Evolutionary conservation across 2,113 vertebrate genomes (phyloP).

Genomic region (Madoqua kirkii): DNA sequence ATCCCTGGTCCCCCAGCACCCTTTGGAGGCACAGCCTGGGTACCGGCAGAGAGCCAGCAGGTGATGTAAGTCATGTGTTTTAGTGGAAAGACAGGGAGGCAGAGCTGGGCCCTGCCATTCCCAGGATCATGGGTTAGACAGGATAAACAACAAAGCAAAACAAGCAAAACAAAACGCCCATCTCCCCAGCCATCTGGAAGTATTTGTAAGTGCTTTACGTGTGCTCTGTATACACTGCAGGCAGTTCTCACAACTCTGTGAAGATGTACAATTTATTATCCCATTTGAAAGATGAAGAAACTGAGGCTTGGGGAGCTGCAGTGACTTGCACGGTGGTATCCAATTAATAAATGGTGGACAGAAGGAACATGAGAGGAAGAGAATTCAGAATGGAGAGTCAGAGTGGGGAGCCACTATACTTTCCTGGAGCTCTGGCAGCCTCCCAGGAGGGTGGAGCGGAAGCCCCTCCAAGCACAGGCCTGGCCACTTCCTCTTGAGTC

Average conservation of each 20-base stretch:
- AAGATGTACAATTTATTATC: not conserved
- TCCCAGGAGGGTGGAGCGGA: not conserved
- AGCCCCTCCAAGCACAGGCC: not conserved
- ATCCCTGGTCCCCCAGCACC: not conserved
- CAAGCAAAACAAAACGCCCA: not conserved
- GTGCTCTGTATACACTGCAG: not conserved
- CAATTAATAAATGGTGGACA: too few species aligned
- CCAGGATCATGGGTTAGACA: constrained; percentile 9
- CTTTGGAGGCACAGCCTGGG: not conserved
- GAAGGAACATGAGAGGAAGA: not conserved
- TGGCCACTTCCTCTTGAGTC: not conserved
- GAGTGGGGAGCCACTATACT: not conserved
- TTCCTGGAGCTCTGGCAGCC: not conserved
- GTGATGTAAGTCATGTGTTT: not conserved
- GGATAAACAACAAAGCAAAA: constrained; percentile 9
- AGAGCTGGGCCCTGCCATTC: not conserved
- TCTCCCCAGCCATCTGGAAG: not conserved
- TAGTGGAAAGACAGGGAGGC: not conserved
- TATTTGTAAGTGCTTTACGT: not conserved
- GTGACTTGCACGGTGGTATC: not conserved
- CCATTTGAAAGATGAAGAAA: not conserved
- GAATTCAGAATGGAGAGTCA: not conserved
- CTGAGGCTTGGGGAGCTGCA: not conserved
- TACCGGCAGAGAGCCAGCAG: not conserved
- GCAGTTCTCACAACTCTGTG: not conserved